Conservation (phyloP, 1,140 invertebrate genomes). For the Drosophila watanabei region DNA sequence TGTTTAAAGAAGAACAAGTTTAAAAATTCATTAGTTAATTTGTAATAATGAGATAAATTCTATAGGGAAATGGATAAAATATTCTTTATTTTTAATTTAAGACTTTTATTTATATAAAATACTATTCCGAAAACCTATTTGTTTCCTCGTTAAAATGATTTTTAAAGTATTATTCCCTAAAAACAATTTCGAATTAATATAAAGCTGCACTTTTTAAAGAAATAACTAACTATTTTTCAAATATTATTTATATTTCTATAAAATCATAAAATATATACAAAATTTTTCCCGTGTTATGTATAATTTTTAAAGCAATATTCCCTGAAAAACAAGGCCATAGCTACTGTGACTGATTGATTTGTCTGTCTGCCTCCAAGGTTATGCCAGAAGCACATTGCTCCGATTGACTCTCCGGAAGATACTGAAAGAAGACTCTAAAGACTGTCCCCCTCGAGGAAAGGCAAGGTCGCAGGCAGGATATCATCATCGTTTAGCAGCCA, state of each 20-base stretch:
- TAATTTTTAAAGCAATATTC: not conserved
- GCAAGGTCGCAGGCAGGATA: constrained; percentile 15
- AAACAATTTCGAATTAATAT: too few species aligned
- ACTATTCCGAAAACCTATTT: not conserved
- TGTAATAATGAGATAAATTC: too few species aligned
- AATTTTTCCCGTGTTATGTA: not conserved
- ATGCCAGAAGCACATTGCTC: constrained; percentile 34
- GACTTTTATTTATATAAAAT: too few species aligned
- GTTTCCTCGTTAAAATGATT: not conserved
- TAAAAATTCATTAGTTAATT: too few species aligned
- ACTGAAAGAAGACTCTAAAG: constrained; percentile 6
- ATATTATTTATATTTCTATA: not conserved
- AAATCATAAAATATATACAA: not conserved
- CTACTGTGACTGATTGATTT: constrained; percentile 80
- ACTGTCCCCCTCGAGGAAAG: constrained; percentile 22
- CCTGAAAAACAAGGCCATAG: constrained; percentile 22
- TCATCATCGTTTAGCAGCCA: constrained; percentile 9
- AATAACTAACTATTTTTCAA: too few species aligned
- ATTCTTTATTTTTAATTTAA: too few species aligned
- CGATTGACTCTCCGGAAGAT: constrained; percentile 24
- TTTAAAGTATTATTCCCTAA: not conserved
- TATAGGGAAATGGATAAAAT: too few species aligned
- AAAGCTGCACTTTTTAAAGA: too few species aligned
- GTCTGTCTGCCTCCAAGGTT: constrained; percentile 63
- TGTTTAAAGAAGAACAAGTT: not conserved